Conservation (phyloP, 2,888 invertebrate species). For the Drosophila antonietae region DNA sequence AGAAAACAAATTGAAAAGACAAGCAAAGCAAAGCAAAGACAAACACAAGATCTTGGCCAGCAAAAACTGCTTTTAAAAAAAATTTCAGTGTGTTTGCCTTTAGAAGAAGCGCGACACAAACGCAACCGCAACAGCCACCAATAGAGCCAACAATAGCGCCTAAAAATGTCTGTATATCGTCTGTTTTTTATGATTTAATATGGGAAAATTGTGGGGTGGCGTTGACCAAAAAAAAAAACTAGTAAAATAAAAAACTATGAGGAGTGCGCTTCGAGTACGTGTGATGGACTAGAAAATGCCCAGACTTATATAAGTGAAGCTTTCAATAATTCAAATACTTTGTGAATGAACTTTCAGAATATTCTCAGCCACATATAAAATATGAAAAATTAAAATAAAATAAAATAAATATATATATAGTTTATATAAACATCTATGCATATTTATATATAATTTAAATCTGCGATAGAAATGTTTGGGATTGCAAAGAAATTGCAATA, state of each 20-base stretch:
- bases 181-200: constrained; percentile 79
- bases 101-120: constrained; percentile 33
- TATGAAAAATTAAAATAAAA: too few relatives aligned
- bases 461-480: too few relatives aligned
- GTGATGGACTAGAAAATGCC: background rate
- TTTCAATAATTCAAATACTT: too few relatives aligned
- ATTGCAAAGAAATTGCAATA: too few relatives aligned
- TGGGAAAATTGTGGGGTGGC: constrained; percentile 64
- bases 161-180: constrained; percentile 59
- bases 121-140: constrained; percentile 4
- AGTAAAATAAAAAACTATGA: constrained; percentile 12
- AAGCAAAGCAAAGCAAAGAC: constrained; percentile 6
- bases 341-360: too few relatives aligned
- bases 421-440: too few relatives aligned
- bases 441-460: too few relatives aligned
- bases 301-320: background rate
- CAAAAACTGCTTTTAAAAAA: constrained; percentile 40
- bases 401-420: too few relatives aligned
- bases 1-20: constrained; percentile 10
- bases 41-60: constrained; percentile 38
- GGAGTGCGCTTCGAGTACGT: background rate
- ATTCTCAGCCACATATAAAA: too few relatives aligned
- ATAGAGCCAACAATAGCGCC: constrained; percentile 42
- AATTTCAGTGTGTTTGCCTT: constrained; percentile 27
- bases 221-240: constrained; percentile 46